phyloP scores from a whole-genome alignment of 2,888 invertebrate species.

The Aphelenchoides bicaudatus region DNA sequence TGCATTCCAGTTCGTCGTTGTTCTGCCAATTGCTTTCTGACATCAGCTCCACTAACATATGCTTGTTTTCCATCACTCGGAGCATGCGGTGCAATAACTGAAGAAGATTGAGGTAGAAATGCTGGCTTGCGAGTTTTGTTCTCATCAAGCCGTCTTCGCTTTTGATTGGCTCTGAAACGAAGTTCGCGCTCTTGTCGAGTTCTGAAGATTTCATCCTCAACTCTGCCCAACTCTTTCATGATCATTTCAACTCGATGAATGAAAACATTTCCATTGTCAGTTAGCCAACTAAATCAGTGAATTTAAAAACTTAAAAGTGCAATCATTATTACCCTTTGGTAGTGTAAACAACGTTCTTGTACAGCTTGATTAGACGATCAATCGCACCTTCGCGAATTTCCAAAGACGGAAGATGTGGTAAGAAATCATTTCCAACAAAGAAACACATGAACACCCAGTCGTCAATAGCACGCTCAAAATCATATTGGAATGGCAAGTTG shows the following conservation, averaged over 20 bases:
- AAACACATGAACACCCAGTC: constrained; percentile 99
- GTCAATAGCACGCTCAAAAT: constrained; percentile 88
- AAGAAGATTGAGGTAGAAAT: constrained; percentile 16
- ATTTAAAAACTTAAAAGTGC: not conserved
- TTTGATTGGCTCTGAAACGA: constrained; percentile 25
- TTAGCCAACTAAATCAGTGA: constrained; percentile 71
- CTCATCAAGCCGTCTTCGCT: constrained; percentile 20
- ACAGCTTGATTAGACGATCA: constrained; percentile 83
- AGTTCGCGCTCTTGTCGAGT: constrained; percentile 69
- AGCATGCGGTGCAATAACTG: constrained; percentile 16
- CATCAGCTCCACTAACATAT: constrained; percentile 12
- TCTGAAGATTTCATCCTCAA: constrained; percentile 95
- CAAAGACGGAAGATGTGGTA: constrained; percentile 93
- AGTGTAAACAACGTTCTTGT: constrained; percentile 69
- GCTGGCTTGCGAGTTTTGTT: constrained; percentile 12
- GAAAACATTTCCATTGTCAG: constrained; percentile 88
- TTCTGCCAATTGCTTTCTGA: constrained; percentile 15
- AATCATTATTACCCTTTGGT: constrained; percentile 45
- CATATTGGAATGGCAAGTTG: constrained; percentile 85
- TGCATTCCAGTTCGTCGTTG: constrained; percentile 12
- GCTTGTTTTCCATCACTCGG: not conserved
- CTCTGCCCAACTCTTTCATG: constrained; percentile 82
- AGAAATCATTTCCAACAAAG: constrained; percentile 90
- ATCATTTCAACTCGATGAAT: constrained; percentile 89
- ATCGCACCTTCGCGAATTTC: constrained; percentile 79